Evolutionary conservation across 2,888 invertebrate species (phyloP).

Genomic region (Osmoderma eremita): DNA sequence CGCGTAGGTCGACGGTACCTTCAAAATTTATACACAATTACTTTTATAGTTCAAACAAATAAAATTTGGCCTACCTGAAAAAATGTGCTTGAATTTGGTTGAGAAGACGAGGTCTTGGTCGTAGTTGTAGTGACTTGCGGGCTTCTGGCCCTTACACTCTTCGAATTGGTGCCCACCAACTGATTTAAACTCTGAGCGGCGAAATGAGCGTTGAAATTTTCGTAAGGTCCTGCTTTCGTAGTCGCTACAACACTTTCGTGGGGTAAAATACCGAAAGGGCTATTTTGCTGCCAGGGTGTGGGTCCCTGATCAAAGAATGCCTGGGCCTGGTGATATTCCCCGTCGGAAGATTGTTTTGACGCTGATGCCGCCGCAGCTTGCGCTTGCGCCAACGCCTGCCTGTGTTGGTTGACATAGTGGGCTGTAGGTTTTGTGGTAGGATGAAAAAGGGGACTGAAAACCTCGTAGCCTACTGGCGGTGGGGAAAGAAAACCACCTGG

Average conservation of each 20-base stretch:
- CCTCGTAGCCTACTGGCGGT: slow-evolving; percentile 82
- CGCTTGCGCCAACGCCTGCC: slow-evolving; percentile 71
- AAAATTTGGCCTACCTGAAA: slow-evolving; percentile 63
- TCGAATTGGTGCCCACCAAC: slow-evolving; percentile 67
- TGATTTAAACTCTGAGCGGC: slow-evolving; percentile 74
- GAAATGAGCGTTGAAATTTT: slow-evolving; percentile 78
- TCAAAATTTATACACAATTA: slow-evolving; percentile 66
- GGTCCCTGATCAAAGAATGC: slow-evolving; percentile 77
- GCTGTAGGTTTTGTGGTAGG: slow-evolving; percentile 67
- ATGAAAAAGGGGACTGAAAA: slow-evolving; percentile 84
- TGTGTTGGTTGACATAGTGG: slow-evolving; percentile 70
- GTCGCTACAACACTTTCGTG: slow-evolving; percentile 80
- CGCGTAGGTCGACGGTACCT: slow-evolving; percentile 63
- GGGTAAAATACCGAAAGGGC: slow-evolving; percentile 81
- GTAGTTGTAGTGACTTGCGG: slow-evolving; percentile 66
- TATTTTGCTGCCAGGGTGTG: slow-evolving; percentile 80
- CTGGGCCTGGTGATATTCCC: slow-evolving; percentile 67
- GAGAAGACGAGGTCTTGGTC: slow-evolving; percentile 58
- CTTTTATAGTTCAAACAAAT: neutral
- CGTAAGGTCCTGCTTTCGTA: slow-evolving; percentile 72
- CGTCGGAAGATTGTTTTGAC: slow-evolving; percentile 55
- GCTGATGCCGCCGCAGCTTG: slow-evolving; percentile 56
- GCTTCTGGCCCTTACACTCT: slow-evolving; percentile 65
- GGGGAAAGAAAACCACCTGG: slow-evolving; percentile 80
- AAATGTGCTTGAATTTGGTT: slow-evolving; percentile 68